Base-by-base conservation (phyloP, 2,888 invertebrate species). In the Mystacides longicornis region DNA sequence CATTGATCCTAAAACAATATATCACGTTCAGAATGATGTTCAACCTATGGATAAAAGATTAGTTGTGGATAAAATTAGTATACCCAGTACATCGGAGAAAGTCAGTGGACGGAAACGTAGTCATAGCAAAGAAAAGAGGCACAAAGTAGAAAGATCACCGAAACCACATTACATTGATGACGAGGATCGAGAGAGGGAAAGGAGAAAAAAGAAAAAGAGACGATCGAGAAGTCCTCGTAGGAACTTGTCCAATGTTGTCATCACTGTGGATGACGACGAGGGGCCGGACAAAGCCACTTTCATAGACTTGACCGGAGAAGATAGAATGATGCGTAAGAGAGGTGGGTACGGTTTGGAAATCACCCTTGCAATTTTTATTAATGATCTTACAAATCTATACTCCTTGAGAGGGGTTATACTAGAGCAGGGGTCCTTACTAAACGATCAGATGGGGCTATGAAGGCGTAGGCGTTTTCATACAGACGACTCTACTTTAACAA, bases 271-370 rank as follows among this genome's bases (percentile, higher is more conserved):
- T 56, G 73, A 23, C 14, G 37, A 37, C 37, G 37, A 3, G 16
- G 14, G n/a, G 3, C n/a, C 14, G 14, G 16, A 16, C 14, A 11
- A 11, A 27, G 37, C n/a, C 3, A 14, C 37, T 62, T 72, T 81
- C 67, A 81, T 82, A 45, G 81, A 81, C 67, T 68, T 82, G 62
- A 81, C 81, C 0, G 80, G 78, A 2, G 81, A 81, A 19, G 71
- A 76, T 0, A 80, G 46, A 19, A 46, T 21, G 19, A 20, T 3
- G 14, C 20, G 16, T 46, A 46, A 14, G 20, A 37, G 16, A 37
- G 37, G 37, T 37, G 14, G 16, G 7, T n/a, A n/a, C n/a, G n/a
- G n/a, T n/a, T n/a, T n/a, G n/a, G n/a, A n/a, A n/a, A n/a, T n/a
- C n/a, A n/a, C n/a, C n/a, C n/a, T n/a, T n/a, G n/a, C n/a, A n/a